phyloP scores from a whole-genome alignment of 1,140 invertebrate genomes.

The Nasonia giraulti region DNA sequence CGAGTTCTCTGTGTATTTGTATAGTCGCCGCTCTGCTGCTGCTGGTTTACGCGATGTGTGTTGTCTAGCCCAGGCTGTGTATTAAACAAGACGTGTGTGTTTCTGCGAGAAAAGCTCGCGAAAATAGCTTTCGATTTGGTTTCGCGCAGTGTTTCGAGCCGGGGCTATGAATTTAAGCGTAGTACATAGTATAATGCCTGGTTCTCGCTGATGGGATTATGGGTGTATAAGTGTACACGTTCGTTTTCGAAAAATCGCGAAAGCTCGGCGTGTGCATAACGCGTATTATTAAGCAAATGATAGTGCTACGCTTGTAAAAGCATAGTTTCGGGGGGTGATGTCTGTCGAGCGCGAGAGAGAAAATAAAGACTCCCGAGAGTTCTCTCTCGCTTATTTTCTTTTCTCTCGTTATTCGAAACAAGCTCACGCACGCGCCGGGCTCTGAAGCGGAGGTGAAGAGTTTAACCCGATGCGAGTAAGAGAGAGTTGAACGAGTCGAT shows the following conservation, averaged over 20 bases:
- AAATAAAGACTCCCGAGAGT: not conserved
- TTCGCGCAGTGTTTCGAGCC: no score
- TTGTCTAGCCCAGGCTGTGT: no score
- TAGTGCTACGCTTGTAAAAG: not conserved
- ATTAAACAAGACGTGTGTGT: no score
- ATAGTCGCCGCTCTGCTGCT: not conserved
- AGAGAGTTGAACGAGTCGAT: slow-evolving; percentile 64
- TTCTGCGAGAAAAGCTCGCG: no score
- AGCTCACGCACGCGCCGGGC: not conserved
- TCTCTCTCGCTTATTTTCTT: not conserved
- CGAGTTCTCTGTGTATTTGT: not conserved
- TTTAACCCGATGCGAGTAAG: not conserved
- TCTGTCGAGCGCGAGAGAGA: not conserved
- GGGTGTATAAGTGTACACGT: no score
- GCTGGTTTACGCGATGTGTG: not conserved
- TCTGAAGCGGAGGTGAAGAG: not conserved
- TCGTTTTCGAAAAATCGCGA: no score
- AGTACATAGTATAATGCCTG: no score
- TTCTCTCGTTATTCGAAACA: not conserved
- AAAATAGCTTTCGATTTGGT: no score
- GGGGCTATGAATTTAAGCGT: no score
- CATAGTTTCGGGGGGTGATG: slow-evolving; percentile 7
- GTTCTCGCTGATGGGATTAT: no score
- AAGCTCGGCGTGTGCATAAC: not conserved
- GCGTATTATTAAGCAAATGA: slow-evolving; percentile 29